Base-by-base conservation (phyloP, 2,113 vertebrate species). In the Phalacrocorax aristotelis region DNA sequence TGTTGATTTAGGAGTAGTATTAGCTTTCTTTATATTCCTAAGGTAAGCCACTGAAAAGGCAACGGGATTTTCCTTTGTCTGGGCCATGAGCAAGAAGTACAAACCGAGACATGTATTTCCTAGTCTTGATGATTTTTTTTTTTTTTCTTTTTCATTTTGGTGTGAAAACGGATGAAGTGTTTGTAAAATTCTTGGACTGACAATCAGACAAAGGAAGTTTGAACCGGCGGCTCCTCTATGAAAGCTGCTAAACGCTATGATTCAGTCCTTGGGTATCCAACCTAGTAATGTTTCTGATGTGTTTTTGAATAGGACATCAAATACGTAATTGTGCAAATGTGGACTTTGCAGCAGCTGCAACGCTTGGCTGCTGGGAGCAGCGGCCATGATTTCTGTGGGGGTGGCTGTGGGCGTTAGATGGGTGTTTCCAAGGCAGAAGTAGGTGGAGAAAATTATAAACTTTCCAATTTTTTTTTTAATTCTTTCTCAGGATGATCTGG, bases 311-410 rank as follows among this genome's bases (percentile, higher is more conserved):
- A 20, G 51, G 25, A 27, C 19, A 13, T 66, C 46, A 57, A 62
- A 66, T 23, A 12, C 2, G 3, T 10, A 23, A 27, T 4, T 70
- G 38, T 46, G 36, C 26, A 48, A 21, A 36, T 12, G 23, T 58
- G 49, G 55, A 18, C 26, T 48, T 49, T 9, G 34, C 65, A 71
- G 79, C 27, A 49, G 1, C 15, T 11, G 3, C 27, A 69, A 2
- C 7, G 2, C 27, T n/a, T 65, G 78, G 49, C 54, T 16, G 11
- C 11, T 60, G 80, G 74, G 46, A 27, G 19, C 19, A 15, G 48
- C 0, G 7, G 1, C 32, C 3, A 0, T 15, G 54, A 13, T 17
- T 30, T 38, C 16, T 65, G 20, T 55, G 48, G 58, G 30, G 36
- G 21, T 29, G 54, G 44, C 58, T 66, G 38, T 25, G 62, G 82